phyloP scores from a whole-genome alignment of 64 coral and sea anemone genomes.

The Anthopleura sola region DNA sequence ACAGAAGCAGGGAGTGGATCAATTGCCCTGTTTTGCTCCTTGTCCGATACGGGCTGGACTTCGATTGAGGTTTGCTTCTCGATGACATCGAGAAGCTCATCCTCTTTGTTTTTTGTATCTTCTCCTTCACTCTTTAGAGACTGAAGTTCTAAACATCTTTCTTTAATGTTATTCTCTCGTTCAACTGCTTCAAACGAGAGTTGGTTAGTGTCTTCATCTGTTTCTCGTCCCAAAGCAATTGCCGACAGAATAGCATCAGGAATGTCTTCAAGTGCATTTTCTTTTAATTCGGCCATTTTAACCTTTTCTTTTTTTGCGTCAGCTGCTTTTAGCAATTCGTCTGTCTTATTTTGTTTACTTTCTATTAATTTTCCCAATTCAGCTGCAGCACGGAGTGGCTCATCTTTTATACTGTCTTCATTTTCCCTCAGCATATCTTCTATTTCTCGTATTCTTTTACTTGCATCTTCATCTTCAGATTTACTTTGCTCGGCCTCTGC shows the following conservation, averaged over 20 bases:
- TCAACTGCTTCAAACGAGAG: not conserved
- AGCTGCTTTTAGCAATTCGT: not conserved
- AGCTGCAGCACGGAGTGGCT: slow-evolving; percentile 34
- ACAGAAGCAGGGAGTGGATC: not conserved
- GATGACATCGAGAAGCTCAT: not conserved
- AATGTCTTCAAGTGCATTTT: not conserved
- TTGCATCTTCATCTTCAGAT: not conserved
- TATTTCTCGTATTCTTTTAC: slow-evolving; percentile 30
- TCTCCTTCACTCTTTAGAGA: not conserved
- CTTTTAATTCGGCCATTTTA: slow-evolving; percentile 5
- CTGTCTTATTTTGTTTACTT: slow-evolving; percentile 21
- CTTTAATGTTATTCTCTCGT: slow-evolving; percentile 7
- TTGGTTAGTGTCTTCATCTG: not conserved
- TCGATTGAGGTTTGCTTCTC: not conserved
- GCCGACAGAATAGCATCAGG: not conserved
- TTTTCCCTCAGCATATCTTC: slow-evolving; percentile 35
- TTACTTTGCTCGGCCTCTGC: not conserved
- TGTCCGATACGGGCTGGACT: not conserved
- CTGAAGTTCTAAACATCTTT: not conserved
- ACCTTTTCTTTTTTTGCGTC: slow-evolving; percentile 13
- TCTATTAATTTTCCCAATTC: slow-evolving; percentile 28
- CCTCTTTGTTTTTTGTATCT: not conserved
- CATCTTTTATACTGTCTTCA: slow-evolving; percentile 38
- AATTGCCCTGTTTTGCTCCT: no score
- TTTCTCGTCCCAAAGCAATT: not conserved